Conservation (phyloP, 2,888 invertebrate genomes). For the Platycheirus albimanus region DNA sequence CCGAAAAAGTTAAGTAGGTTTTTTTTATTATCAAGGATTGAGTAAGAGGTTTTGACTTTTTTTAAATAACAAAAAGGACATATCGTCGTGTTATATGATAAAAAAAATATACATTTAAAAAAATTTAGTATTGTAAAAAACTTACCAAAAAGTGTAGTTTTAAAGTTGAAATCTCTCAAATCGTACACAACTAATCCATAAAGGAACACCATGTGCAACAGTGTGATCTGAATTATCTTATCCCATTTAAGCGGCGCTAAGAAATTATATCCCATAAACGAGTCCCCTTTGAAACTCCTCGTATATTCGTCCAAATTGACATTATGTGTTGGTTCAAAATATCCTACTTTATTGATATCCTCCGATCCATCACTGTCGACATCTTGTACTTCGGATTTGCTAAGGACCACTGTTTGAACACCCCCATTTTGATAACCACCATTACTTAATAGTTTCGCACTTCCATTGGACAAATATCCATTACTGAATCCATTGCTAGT, state of each 20-base stretch:
- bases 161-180: constrained; percentile 79
- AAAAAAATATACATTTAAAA: too few relatives aligned
- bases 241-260: constrained; percentile 87
- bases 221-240: constrained; percentile 84
- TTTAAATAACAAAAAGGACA: too few relatives aligned
- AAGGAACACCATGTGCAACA: constrained; percentile 83
- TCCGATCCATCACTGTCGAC: constrained; percentile 30
- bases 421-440: constrained; percentile 39
- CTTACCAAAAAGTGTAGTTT: constrained; percentile 86
- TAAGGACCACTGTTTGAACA: constrained; percentile 42
- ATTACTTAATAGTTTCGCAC: constrained; percentile 53
- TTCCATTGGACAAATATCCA: constrained; percentile 59
- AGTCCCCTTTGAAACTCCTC: constrained; percentile 79
- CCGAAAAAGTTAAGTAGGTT: too few relatives aligned
- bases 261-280: constrained; percentile 83
- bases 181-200: constrained; percentile 81
- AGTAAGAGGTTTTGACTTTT: too few relatives aligned
- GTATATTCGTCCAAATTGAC: constrained; percentile 79
- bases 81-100: too few relatives aligned
- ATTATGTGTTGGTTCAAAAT: constrained; percentile 76
- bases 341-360: neutral
- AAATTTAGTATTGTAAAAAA: too few relatives aligned
- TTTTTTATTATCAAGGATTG: too few relatives aligned
- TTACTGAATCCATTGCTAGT: constrained; percentile 61
- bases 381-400: constrained; percentile 61